Evolutionary conservation across 2,888 invertebrate species (phyloP).

Genomic region (Eudasyphora cyanicolor): DNA sequence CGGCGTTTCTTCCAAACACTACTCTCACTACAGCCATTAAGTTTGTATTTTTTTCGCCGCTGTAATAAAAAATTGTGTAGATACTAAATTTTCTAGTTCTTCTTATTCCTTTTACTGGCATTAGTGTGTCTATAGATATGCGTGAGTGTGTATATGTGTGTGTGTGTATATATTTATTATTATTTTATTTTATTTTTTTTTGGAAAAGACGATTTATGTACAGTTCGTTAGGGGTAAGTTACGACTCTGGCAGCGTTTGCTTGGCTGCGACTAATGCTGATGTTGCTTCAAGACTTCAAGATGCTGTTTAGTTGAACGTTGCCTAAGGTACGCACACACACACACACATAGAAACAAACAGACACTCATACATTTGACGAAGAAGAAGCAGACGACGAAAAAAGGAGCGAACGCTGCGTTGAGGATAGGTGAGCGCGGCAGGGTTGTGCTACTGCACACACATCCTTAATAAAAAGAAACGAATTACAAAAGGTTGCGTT

Average conservation of each 20-base stretch:
- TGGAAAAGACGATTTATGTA: constrained; percentile 80
- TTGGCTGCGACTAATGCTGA: constrained; percentile 67
- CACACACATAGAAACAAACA: background rate
- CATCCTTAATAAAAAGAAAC: constrained; percentile 61
- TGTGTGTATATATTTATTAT: background rate
- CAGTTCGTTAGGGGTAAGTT: constrained; percentile 72
- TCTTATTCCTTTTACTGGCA: constrained; percentile 73
- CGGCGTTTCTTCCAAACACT: constrained; percentile 60
- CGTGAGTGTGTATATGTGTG: constrained; percentile 7
- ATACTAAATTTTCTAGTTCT: constrained; percentile 74
- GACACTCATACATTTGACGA: background rate
- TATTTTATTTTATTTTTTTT: constrained; percentile 63
- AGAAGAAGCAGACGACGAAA: constrained; percentile 30
- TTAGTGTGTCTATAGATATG: constrained; percentile 76
- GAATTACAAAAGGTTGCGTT: constrained; percentile 66
- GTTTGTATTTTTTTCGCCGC: constrained; percentile 74
- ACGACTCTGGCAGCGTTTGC: constrained; percentile 64
- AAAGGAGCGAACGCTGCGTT: constrained; percentile 39
- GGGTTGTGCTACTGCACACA: constrained; percentile 35
- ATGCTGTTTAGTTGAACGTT: constrained; percentile 62
- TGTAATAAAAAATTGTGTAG: constrained; percentile 77
- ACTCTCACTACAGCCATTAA: constrained; percentile 76
- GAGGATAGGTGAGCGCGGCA: constrained; percentile 56
- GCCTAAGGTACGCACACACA: constrained; percentile 57
- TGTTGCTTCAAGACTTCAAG: constrained; percentile 71